Base-by-base conservation (phyloP, 2,113 vertebrate genomes). In the Miniopterus natalensis region DNA sequence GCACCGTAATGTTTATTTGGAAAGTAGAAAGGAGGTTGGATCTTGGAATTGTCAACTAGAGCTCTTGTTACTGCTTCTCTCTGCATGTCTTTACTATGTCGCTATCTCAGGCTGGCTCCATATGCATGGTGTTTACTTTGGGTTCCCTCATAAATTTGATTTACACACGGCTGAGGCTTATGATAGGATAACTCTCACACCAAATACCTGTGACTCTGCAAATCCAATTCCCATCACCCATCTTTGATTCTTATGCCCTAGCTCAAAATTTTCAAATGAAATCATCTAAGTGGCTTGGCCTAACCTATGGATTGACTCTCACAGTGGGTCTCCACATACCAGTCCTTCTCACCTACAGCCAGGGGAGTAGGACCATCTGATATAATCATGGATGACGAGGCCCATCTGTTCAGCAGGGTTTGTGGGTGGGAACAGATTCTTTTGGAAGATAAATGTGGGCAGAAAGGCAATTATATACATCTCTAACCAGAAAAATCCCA, bases 361-460 rank as follows among this genome's bases (percentile, higher is more conserved):
- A 73, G 47, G 63, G 20, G 21, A 65, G 23, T 23, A 75, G 21
- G 68, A 68, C 75, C 57, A 65, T 42, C 20, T 84, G 94, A 87
- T 70, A 36, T 9, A 75, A 89, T 47, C 75, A 45, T n/a, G 57
- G 57, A 45, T 71, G 7, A 77, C 23, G 15, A 86, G 55, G 47
- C 47, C 77, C 59, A 77, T 90, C 84, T 96, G 71, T 49, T 96
- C 85, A 55, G 51, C n/a, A 81, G n/a, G 42, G 75, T n/a, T 29
- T 70, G 75, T 91, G 83, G 40, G 95, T 68, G 49, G 70, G 63
- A 92, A 90, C 73, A 96, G 83, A 90, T 83, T 63, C 53, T 92
- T 96, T 95, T 80, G 89, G 96, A 74, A 92, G 42, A 18, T 36
- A 25, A 6, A 71, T 77, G 94, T 91, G 81, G 85, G 77, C 74